phyloP scores from a whole-genome alignment of 2,113 vertebrate species.

The Microcebus griseorufus region DNA sequence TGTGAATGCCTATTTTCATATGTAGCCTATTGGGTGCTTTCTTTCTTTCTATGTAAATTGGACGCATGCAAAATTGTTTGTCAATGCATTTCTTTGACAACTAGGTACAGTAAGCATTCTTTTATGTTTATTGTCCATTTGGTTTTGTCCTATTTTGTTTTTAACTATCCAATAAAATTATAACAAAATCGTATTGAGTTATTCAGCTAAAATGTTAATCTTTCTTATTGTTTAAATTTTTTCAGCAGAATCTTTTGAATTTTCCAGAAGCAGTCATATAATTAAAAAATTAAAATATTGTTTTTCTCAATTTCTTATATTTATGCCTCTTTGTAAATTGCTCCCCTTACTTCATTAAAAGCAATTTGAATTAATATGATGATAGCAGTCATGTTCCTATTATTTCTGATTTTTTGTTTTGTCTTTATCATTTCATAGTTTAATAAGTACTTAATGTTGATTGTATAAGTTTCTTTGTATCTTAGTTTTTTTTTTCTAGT shows the following conservation, averaged over 20 bases:
- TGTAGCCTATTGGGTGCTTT: background rate
- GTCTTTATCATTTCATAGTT: background rate
- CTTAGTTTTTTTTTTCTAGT: background rate
- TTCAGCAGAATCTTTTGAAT: background rate
- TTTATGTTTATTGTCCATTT: background rate
- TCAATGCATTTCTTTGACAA: background rate
- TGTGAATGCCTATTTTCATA: background rate
- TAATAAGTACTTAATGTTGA: background rate
- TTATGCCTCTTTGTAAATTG: background rate
- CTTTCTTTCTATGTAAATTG: background rate
- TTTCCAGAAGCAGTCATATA: background rate
- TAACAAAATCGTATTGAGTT: background rate
- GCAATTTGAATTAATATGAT: background rate
- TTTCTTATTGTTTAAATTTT: background rate
- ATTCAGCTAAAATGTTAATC: background rate
- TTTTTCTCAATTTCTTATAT: background rate
- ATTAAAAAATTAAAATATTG: background rate
- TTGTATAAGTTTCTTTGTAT: background rate
- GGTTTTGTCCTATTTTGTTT: background rate
- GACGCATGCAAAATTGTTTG: background rate
- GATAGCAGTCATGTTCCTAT: background rate
- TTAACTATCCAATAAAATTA: background rate
- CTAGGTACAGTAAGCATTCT: background rate
- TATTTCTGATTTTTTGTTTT: slow-evolving; percentile 2
- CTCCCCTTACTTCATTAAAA: background rate